Evolutionary conservation across 2,797 vertebrate genomes (phyloP).

Genomic region (Erethizon dorsatum): DNA sequence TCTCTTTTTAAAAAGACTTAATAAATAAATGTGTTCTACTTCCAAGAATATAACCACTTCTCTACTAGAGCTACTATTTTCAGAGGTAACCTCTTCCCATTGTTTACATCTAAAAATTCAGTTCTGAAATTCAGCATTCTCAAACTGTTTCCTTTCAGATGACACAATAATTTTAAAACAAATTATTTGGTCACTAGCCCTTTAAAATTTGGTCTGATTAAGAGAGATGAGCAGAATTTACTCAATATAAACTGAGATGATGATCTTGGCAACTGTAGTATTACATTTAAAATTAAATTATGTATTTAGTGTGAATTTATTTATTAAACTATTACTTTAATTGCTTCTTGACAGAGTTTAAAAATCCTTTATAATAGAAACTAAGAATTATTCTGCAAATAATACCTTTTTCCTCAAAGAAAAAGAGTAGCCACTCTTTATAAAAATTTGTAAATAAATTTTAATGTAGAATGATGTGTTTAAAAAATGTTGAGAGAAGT

Average conservation of each 20-base stretch:
- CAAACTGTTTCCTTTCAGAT: slow-evolving; percentile 13
- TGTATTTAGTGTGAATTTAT: slow-evolving; percentile 43
- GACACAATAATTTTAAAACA: slow-evolving; percentile 16
- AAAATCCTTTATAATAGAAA: neutral
- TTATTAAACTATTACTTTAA: slow-evolving; percentile 47
- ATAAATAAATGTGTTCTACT: neutral
- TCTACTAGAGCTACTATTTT: neutral
- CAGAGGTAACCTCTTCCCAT: neutral
- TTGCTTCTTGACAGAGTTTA: neutral
- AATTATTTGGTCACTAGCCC: neutral
- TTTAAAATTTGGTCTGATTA: neutral
- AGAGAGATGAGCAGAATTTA: neutral
- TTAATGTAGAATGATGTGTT: neutral
- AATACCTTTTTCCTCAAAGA: neutral
- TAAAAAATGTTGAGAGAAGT: neutral
- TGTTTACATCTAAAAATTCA: slow-evolving; percentile 37
- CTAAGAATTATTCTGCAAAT: slow-evolving; percentile 38
- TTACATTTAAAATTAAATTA: slow-evolving; percentile 35
- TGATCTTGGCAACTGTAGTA: neutral
- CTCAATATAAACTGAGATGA: slow-evolving; percentile 10
- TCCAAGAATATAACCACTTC: neutral
- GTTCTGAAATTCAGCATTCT: slow-evolving; percentile 33
- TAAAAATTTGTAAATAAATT: neutral
- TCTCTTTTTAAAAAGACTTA: neutral
- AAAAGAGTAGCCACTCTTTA: neutral